These are phyloP conservation scores for Metopolophium dirhodum DNA, from an alignment of 1,140 invertebrate genomes.

Conservation along the genomic window DNA sequence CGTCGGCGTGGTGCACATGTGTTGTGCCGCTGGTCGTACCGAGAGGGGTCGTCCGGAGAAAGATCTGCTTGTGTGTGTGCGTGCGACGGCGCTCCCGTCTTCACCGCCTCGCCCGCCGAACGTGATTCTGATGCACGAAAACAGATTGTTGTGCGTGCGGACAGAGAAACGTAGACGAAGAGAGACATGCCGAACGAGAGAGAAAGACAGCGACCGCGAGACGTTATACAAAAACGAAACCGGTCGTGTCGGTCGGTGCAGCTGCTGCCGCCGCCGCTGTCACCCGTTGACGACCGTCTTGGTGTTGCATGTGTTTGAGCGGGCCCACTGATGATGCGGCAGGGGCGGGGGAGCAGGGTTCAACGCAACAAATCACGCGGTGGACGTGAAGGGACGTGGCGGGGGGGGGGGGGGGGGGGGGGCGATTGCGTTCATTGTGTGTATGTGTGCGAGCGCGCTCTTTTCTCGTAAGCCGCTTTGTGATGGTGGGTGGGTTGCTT, in stretches of 20 bases:
- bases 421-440: not conserved
- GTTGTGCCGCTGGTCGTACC: not conserved
- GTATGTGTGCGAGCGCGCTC: not conserved
- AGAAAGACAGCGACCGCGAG: not conserved
- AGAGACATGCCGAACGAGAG: not conserved
- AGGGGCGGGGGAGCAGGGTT: not conserved
- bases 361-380: slow-evolving; percentile 1
- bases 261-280: slow-evolving; percentile 27
- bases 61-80: not conserved
- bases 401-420: too few species aligned
- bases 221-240: slow-evolving; percentile 29
- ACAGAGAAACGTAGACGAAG: not conserved
- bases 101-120: not conserved
- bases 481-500: too few species aligned
- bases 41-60: not conserved
- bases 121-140: slow-evolving; percentile 49
- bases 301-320: not conserved
- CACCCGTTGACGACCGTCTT: slow-evolving; percentile 49
- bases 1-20: not conserved
- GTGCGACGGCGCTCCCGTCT: not conserved
- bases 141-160: slow-evolving; percentile 29
- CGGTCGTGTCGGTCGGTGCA: slow-evolving; percentile 37
- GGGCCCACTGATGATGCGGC: not conserved
- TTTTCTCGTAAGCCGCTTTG: not conserved
- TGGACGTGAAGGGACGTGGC: not conserved